Base-by-base conservation (phyloP, 2,797 vertebrate species). In the Notolepis coatsorum region DNA sequence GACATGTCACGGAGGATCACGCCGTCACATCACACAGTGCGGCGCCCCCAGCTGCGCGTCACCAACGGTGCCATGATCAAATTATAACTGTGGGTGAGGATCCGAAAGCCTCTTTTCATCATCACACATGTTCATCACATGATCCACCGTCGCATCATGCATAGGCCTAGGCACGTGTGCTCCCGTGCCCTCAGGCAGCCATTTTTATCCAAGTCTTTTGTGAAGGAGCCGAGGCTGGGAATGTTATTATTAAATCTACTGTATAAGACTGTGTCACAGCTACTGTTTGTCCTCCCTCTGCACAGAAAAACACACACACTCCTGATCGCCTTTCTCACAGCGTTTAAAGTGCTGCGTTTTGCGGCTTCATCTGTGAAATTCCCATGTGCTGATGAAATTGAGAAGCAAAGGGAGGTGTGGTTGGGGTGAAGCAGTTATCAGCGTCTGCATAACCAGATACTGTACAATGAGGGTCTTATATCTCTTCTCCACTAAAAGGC, bases 31-130 rank as follows among this genome's bases (percentile, higher is more conserved):
- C 12, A 65, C 80, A 83, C 81, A 66, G 84, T 82, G 86, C 75
- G 73, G 75, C 75, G 53, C 68, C 74, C 74, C 60, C 81, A 79
- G 85, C 83, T 84, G 68, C 30, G 71, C 69, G 69, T 88, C 81
- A 69, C 62, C 72, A 61, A 80, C 78, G 87, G 80, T 81, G 80
- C 82, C 80, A 82, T 91, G 75, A 90, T 85, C 83, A 78, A 75
- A 72, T 91, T 89, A 15, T 91, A 88, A 91, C 87, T 84, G 86
- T 89, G 82, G 91, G 92, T 93, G 71, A 91, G 87, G 45, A 55
- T 56, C 61, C 18, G n/a, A 33, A 20, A n/a, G 6, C 33, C n/a
- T 28, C 5, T 37, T 68, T 33, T 61, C 9, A 27, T 35, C 20
- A 18, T 45, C n/a, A n/a, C n/a, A n/a, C 28, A 20, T 68, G 18